Base-by-base conservation (phyloP, 1,140 invertebrate genomes). In the Drosophila willistoni region DNA sequence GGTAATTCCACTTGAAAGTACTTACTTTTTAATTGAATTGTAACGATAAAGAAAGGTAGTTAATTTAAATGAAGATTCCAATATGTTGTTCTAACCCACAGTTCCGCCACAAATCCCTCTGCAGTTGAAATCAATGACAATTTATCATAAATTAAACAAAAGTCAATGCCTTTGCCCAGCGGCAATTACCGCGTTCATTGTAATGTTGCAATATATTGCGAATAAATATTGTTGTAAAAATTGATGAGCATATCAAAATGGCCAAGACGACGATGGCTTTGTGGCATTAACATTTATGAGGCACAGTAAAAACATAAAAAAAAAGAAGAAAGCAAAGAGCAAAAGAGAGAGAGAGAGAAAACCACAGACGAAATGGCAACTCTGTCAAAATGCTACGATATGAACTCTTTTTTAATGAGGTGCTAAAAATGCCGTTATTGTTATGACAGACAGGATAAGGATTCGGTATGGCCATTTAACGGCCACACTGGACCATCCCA, bases 331-430 rank as follows among this genome's bases (percentile, higher is more conserved):
- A 56, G 14, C 64, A n/a, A 56, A 60, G 3, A 63, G 19, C 12
- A 22, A 47, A 42, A 47, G 22, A 19, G 29, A 36, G 17, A 22
- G 39, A 39, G 51, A 2, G 22, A 22, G 3, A 59, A 14, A 71
- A 56, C 55, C 57, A 55, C 66, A 36, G 44, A 57, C 64, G 59
- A 59, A 34, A 63, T 62, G 73, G 29, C 55, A 73, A 84, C 77
- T 76, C 80, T 54, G 75, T 84, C 64, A 73, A 83, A 80, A 77
- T 70, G 70, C 67, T 68, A 66, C 73, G 84, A 89, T 89, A 89
- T 89, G 84, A 89, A 89, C 84, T 89, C 84, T 89, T 89, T 89
- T 87, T 89, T 89, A 89, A 89, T 89, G 84, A 89, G 84, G 84
- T 89, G 84, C 85, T 89, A 89, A 89, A 87, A 90, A 89, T 90